A percentile compares a stretch with the other conserved stretches of the same genome.
These are phyloP conservation scores for Gari tellinella DNA, from an alignment of 2,888 invertebrate genomes.

Conservation along the genomic window DNA sequence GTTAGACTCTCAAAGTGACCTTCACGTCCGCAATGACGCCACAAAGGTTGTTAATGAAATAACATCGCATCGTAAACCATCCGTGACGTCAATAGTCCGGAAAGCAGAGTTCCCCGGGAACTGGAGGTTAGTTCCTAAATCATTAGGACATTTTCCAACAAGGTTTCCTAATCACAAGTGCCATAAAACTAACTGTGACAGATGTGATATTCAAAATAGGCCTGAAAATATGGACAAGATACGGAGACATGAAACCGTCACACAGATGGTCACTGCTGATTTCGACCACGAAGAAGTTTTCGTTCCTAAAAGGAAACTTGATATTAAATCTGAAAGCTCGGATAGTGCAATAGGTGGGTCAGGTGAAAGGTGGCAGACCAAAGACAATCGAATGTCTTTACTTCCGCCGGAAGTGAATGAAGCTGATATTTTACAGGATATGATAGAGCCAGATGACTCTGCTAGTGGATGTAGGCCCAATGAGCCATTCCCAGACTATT, in stretches of 20 bases:
- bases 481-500: constrained; percentile 56
- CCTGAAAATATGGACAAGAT: constrained; percentile 17
- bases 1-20: constrained; percentile 33
- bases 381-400: constrained; percentile 15
- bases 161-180: constrained; percentile 39
- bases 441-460: constrained; percentile 54
- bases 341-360: constrained; percentile 62
- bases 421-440: constrained; percentile 48
- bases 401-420: constrained; percentile 15
- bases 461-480: constrained; percentile 36
- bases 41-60: too few species aligned
- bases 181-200: constrained; percentile 51
- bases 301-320: too few species aligned
- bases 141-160: constrained; percentile 41
- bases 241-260: neutral
- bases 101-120: constrained; percentile 48
- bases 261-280: constrained; percentile 13
- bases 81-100: too few species aligned
- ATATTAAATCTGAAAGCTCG: constrained; percentile 48
- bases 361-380: constrained; percentile 45
- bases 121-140: constrained; percentile 51
- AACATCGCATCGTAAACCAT: too few species aligned
- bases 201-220: constrained; percentile 34
- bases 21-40: too few species aligned
- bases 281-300: too few species aligned